Conservation (phyloP, 2,797 vertebrate genomes). For the Anolis apletophallus region DNA sequence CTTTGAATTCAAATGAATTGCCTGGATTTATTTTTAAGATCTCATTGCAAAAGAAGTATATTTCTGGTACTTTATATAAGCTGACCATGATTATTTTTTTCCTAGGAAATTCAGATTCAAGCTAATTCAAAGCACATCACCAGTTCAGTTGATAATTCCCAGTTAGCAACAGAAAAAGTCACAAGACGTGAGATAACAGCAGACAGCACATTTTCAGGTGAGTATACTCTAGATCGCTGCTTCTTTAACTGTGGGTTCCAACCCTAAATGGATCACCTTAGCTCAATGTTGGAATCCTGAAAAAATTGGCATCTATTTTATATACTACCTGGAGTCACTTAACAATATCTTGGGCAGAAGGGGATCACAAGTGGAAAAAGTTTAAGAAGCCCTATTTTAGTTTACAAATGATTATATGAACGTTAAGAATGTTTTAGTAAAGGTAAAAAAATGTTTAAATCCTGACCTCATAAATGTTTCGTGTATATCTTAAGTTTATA, state of each 20-base stretch:
- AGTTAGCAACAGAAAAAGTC: conserved; percentile 49
- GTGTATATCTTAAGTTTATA: neutral
- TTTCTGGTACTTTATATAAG: accelerated
- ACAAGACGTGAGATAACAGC: conserved; percentile 20
- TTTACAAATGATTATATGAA: neutral
- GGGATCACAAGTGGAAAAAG: no score
- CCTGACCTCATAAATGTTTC: neutral
- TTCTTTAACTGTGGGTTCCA: no score
- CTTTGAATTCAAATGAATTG: neutral
- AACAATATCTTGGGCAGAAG: no score
- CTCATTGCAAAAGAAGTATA: neutral
- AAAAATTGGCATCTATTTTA: no score
- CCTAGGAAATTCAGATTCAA: conserved; percentile 69
- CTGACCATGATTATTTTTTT: conserved; percentile 9
- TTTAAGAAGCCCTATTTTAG: neutral
- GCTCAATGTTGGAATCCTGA: no score
- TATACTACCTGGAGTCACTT: no score
- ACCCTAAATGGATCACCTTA: no score
- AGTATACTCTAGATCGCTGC: conserved; percentile 13
- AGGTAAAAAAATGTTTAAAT: neutral
- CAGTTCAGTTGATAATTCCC: conserved; percentile 47
- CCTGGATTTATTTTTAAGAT: neutral
- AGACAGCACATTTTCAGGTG: conserved; percentile 66
- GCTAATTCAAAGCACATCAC: conserved; percentile 59
- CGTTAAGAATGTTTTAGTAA: neutral